These are phyloP conservation scores for Austrofundulus limnaeus DNA, from an alignment of 2,113 vertebrate species.

Conservation along the genomic window DNA sequence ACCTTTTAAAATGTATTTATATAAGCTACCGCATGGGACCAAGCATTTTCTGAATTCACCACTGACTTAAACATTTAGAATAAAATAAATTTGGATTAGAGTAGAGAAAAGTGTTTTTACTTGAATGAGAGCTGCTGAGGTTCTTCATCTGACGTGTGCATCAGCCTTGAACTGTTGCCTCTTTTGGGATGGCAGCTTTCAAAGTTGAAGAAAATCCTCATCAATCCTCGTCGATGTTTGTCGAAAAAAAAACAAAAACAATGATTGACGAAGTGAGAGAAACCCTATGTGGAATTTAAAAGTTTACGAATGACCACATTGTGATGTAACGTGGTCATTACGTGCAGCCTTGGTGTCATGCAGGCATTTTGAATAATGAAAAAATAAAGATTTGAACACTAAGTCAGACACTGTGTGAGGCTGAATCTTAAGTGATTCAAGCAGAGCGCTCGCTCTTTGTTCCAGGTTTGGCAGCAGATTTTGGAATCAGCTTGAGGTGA, in stretches of 20 bases:
- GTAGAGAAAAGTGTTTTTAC: background rate
- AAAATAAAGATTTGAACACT: background rate
- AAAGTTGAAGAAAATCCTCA: no score
- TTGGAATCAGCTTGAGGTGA: constrained; percentile 18
- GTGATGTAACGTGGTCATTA: background rate
- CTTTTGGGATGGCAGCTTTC: no score
- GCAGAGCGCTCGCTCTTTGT: constrained; percentile 4
- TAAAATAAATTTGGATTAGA: background rate
- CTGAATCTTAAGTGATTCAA: background rate
- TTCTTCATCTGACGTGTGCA: background rate
- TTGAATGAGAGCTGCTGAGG: no score
- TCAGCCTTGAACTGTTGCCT: background rate
- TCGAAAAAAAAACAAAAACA: background rate
- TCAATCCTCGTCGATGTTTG: background rate
- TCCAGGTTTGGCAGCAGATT: constrained; percentile 11
- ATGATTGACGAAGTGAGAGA: no score
- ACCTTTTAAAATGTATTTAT: no score
- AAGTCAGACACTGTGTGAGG: constrained; percentile 2
- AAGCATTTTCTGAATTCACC: no score
- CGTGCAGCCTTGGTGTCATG: background rate
- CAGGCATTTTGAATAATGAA: background rate
- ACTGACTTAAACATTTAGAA: background rate
- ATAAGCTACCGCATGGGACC: no score
- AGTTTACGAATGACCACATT: background rate
- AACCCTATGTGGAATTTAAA: no score